Base-by-base conservation (phyloP, 1,140 invertebrate genomes). In the Eciton burchellii region DNA sequence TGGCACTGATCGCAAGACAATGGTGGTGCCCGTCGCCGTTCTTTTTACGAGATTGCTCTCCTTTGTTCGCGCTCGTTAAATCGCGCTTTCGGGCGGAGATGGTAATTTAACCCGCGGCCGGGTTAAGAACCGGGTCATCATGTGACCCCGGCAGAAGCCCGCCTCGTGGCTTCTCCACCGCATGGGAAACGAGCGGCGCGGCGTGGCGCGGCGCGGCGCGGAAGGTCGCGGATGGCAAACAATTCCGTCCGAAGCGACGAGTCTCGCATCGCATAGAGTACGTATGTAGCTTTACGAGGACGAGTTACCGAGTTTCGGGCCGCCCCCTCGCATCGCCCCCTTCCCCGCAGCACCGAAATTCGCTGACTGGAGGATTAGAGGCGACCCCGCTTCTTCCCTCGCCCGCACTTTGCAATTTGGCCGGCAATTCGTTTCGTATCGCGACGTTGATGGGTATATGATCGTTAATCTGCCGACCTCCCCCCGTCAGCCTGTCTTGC, bases 71-170 rank as follows among this genome's bases (percentile, higher is more conserved):
- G 26, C 52, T 35, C 59, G 70, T 76, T 82, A 83, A 71, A 81
- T 81, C 45, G 47, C 19, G 47, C 49, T 56, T 62, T 63, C 26
- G n/a, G 41, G 8, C 45, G n/a, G 14, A 70, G 63, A 11, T 60
- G 45, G 56, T 83, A 83, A 83, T 81, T 83, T 81, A n/a, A n/a
- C 43, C 45, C 24, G 24, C 19, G 56, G 41, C 47, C 47, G 35
- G 59, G 77, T 83, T 83, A 83, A 81, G 74, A 83, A 70, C 54
- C 12, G 35, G 82, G 49, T 79, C 73, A 83, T 79, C 79, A 70
- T 49, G 56, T 41, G 63, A 35, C 29, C 52, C 5, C 74, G 45
- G n/a, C n/a, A n/a, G n/a, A n/a, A 82, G 56, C n/a, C n/a, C n/a
- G 73, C 62, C 29, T 60, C 45, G 62, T 21, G 24, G 73, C 45